Evolutionary conservation across 2,888 invertebrate species (phyloP).

Genomic region (Pogonocherus hispidulus): DNA sequence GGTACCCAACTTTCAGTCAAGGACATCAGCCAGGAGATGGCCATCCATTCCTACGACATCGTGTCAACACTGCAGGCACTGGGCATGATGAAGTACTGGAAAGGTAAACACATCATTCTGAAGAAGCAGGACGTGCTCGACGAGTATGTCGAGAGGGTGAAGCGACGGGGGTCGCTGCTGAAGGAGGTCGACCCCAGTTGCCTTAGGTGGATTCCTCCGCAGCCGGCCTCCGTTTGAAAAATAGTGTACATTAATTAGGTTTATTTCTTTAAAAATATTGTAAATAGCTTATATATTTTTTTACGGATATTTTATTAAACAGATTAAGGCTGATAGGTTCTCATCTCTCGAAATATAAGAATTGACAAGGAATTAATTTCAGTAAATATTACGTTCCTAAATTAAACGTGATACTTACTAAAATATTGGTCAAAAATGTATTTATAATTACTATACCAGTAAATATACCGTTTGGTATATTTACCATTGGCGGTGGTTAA

Average conservation of each 20-base stretch:
- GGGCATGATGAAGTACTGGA: conserved; percentile 99
- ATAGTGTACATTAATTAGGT: conserved; percentile 25
- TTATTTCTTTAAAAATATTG: conserved; percentile 29
- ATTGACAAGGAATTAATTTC: not conserved
- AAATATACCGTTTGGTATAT: too few species aligned
- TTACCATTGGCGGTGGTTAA: too few species aligned
- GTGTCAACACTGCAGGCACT: conserved; percentile 94
- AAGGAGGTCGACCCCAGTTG: conserved; percentile 90
- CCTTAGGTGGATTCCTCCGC: conserved; percentile 89
- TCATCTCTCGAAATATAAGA: not conserved
- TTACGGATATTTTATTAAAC: not conserved
- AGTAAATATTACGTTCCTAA: too few species aligned
- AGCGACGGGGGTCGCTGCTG: conserved; percentile 80
- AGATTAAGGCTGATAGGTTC: not conserved
- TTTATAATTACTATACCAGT: too few species aligned
- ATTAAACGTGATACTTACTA: too few species aligned
- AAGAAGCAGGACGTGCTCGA: conserved; percentile 96
- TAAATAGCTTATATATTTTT: not conserved
- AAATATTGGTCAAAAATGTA: too few species aligned
- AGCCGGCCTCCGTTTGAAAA: conserved; percentile 67
- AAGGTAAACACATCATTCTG: conserved; percentile 92
- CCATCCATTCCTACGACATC: conserved; percentile 97
- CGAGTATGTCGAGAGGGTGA: conserved; percentile 89
- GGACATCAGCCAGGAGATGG: conserved; percentile 92
- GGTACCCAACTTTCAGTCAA: conserved; percentile 93